phyloP scores from a whole-genome alignment of 53 echinoderm and acorn worm species.

The Actinopyga echinites region DNA sequence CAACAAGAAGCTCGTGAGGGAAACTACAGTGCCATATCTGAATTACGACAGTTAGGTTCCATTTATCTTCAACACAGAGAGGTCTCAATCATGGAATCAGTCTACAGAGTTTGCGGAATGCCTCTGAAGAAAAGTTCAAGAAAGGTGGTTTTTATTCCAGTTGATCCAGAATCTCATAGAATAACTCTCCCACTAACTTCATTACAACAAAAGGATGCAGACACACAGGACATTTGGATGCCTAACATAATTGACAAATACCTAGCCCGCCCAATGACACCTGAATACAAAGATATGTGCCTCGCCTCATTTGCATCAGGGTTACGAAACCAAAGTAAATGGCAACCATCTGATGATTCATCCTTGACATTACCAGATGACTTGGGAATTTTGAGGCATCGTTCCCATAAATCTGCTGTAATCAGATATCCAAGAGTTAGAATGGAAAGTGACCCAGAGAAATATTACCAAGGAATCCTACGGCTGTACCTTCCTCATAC shows the following conservation, averaged over 20 bases:
- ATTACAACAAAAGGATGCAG: background rate
- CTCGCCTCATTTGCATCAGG: conserved; percentile 1
- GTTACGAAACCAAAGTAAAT: background rate
- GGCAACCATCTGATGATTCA: background rate
- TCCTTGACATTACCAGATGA: background rate
- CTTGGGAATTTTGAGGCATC: background rate
- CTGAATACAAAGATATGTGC: background rate
- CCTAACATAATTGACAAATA: conserved; percentile 28
- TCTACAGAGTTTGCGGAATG: conserved; percentile 32
- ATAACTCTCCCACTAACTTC: conserved; percentile 33
- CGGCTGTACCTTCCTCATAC: conserved; percentile 47
- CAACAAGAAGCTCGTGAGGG: conserved; percentile 26
- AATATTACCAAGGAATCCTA: conserved; percentile 23
- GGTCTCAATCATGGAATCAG: conserved; percentile 45
- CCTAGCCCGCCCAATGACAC: background rate
- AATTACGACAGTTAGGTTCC: conserved; percentile 20
- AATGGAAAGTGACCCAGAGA: conserved; percentile 18
- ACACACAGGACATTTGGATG: conserved; percentile 14
- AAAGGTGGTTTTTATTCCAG: conserved; percentile 33
- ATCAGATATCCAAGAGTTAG: conserved; percentile 11
- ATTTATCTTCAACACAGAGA: conserved; percentile 35
- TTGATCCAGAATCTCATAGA: conserved; percentile 13
- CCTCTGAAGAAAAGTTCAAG: conserved; percentile 21
- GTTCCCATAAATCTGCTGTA: background rate
- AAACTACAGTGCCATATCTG: background rate